These are phyloP conservation scores for Zingel zingel DNA, from an alignment of 2,113 vertebrate genomes.

Conservation along the genomic window DNA sequence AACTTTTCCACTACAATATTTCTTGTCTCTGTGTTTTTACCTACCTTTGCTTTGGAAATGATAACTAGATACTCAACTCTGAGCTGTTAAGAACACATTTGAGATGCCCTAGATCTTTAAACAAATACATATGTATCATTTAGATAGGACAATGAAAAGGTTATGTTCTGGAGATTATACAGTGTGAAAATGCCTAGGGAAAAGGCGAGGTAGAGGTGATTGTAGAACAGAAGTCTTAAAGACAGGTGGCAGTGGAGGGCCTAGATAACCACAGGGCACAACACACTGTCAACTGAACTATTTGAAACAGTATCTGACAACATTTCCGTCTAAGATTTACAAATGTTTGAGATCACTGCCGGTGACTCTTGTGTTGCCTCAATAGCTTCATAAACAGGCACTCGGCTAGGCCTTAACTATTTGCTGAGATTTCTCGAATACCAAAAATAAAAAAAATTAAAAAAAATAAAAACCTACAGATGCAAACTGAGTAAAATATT, in stretches of 20 bases:
- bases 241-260: background rate
- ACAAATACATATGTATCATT: background rate
- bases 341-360: background rate
- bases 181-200: background rate
- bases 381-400: background rate
- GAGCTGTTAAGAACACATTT: background rate
- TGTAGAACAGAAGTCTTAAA: background rate
- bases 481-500: background rate
- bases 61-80: background rate
- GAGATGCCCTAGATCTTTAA: background rate
- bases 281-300: background rate
- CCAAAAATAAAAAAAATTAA: background rate
- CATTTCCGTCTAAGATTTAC: background rate
- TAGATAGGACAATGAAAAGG: background rate
- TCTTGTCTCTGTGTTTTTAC: background rate
- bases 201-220: background rate
- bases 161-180: background rate
- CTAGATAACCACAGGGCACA: background rate
- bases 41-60: constrained; percentile 4
- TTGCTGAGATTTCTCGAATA: background rate
- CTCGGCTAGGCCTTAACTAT: background rate
- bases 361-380: background rate
- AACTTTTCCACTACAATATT: constrained; percentile 9
- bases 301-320: background rate
- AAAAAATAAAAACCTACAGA: background rate